A percentile compares a stretch with the other conserved stretches of the same genome.
phyloP scores from a whole-genome alignment of 2,113 vertebrate genomes.

The Carassius auratus region DNA sequence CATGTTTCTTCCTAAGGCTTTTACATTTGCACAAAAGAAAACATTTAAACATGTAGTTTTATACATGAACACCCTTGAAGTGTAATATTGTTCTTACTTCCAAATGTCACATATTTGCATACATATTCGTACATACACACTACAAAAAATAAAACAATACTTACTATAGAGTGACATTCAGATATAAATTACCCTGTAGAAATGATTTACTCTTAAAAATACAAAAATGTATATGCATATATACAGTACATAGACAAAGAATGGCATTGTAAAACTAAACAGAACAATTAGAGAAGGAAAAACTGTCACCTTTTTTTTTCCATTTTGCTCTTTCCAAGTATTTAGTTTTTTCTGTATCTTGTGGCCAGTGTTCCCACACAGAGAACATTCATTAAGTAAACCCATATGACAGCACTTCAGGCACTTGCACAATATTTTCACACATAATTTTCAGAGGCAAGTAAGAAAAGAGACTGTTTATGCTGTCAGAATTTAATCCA shows the following conservation, averaged over 20 bases:
- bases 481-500: not conserved
- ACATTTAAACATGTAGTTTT: conserved; percentile 23
- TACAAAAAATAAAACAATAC: conserved; percentile 40
- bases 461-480: not conserved
- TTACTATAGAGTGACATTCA: conserved; percentile 46
- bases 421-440: conserved; percentile 37
- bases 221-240: conserved; percentile 42
- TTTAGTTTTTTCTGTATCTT: not conserved
- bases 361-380: conserved; percentile 2
- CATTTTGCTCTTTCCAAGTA: not conserved
- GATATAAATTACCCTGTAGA: conserved; percentile 52
- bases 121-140: conserved; percentile 17
- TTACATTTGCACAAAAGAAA: conserved; percentile 63
- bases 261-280: conserved; percentile 28
- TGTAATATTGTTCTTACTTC: conserved; percentile 50
- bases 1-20: conserved; percentile 63
- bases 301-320: not conserved
- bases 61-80: conserved; percentile 27
- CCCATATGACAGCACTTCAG: conserved; percentile 19
- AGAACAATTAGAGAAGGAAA: conserved; percentile 6
- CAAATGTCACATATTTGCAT: not conserved
- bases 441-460: not conserved
- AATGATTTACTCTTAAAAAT: conserved; percentile 40
- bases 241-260: conserved; percentile 28
- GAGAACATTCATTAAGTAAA: conserved; percentile 5